Evolutionary conservation across 2,113 vertebrate species (phyloP).

Genomic region (Mus pahari): DNA sequence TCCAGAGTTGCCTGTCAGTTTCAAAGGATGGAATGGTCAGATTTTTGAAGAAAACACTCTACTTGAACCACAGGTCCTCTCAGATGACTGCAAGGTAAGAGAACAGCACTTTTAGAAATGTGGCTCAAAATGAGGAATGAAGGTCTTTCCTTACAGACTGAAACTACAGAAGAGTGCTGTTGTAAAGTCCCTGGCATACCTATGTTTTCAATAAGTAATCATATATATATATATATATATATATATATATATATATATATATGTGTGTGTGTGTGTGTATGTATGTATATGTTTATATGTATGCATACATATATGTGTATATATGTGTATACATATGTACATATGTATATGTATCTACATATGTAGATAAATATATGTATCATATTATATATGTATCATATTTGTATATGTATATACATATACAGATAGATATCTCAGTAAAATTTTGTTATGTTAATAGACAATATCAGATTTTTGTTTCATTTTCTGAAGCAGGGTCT

Average conservation of each 20-base stretch:
- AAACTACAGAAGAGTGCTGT: background rate
- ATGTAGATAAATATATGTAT: background rate
- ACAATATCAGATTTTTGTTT: background rate
- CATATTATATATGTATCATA: background rate
- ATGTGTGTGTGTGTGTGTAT: too few relatives aligned
- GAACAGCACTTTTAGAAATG: conserved; percentile 28
- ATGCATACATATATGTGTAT: too few relatives aligned
- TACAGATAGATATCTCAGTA: background rate
- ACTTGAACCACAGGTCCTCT: conserved; percentile 92
- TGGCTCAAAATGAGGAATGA: conserved; percentile 32
- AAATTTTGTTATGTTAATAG: background rate
- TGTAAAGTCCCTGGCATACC: background rate
- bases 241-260: background rate
- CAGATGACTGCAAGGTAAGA: conserved; percentile 95
- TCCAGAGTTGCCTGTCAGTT: conserved; percentile 85
- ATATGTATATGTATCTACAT: too few relatives aligned
- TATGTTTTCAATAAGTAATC: background rate
- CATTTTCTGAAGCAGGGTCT: background rate
- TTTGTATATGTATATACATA: background rate
- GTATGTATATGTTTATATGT: background rate
- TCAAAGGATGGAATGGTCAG: conserved; percentile 96
- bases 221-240: too few relatives aligned
- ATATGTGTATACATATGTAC: too few relatives aligned
- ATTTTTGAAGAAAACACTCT: conserved; percentile 91
- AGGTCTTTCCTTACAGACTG: background rate